Percentiles rank a stretch among this genome's conserved stretches.
phyloP scores from a whole-genome alignment of 2,888 invertebrate genomes.

The Homarus gammarus region DNA sequence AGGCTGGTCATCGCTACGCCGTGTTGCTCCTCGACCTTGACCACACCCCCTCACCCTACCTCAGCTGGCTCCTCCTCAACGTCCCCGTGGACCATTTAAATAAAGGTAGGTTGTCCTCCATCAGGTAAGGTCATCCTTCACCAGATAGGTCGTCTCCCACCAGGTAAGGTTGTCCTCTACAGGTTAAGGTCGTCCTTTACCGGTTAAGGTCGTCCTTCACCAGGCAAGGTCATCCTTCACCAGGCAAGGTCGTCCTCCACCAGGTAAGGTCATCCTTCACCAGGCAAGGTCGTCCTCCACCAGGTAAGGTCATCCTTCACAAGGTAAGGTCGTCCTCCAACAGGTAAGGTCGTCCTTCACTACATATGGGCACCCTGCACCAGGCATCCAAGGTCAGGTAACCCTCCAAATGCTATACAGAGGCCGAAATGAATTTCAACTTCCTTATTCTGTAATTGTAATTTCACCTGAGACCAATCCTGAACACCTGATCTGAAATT shows the following conservation, averaged over 20 bases:
- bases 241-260: neutral
- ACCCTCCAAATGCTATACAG: too few relatives aligned
- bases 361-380: too few relatives aligned
- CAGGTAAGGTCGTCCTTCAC: too few relatives aligned
- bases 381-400: too few relatives aligned
- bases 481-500: neutral
- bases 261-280: too few relatives aligned
- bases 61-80: constrained; percentile 73
- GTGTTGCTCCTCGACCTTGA: constrained; percentile 72
- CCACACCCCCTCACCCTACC: constrained; percentile 38
- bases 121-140: neutral
- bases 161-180: neutral
- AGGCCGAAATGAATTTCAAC: too few relatives aligned
- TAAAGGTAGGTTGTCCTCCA: constrained; percentile 49
- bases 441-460: too few relatives aligned
- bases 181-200: neutral
- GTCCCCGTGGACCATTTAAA: constrained; percentile 59
- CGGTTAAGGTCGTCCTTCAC: neutral
- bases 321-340: too few relatives aligned
- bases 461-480: neutral
- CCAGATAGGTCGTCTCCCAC: neutral
- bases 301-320: too few relatives aligned
- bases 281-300: too few relatives aligned
- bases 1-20: constrained; percentile 54
- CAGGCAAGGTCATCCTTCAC: neutral